phyloP scores from a whole-genome alignment of 2,797 vertebrate species.

The Cyprinella venusta region DNA sequence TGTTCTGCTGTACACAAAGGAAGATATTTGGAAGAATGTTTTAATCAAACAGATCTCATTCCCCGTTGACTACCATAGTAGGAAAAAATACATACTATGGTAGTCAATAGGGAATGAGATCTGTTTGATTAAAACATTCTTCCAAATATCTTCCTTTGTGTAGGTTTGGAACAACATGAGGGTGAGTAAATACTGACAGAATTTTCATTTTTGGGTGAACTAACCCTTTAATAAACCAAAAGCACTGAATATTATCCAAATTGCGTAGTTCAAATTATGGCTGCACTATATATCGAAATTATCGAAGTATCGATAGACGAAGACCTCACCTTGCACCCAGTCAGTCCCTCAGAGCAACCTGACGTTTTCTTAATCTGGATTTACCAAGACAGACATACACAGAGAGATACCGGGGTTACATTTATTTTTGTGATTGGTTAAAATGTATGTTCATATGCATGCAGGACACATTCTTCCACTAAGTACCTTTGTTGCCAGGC shows the following conservation, averaged over 20 bases:
- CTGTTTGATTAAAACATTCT: too few relatives aligned
- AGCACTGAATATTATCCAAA: background rate
- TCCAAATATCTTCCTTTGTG: too few relatives aligned
- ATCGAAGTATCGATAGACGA: background rate
- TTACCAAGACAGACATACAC: background rate
- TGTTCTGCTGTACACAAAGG: too few relatives aligned
- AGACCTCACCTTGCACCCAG: conserved; percentile 20
- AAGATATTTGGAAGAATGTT: too few relatives aligned
- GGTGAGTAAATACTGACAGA: too few relatives aligned
- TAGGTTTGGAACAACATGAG: too few relatives aligned
- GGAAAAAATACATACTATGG: too few relatives aligned
- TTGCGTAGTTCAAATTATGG: background rate
- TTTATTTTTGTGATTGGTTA: background rate
- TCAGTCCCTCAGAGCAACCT: conserved; percentile 14
- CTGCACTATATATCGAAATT: background rate
- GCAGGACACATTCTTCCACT: background rate
- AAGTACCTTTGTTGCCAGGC: background rate
- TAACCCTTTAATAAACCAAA: background rate
- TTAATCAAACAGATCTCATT: too few relatives aligned
- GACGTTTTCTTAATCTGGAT: background rate
- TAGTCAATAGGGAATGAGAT: too few relatives aligned
- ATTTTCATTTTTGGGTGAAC: too few relatives aligned
- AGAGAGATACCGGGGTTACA: background rate
- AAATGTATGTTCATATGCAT: background rate
- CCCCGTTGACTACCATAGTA: too few relatives aligned